phyloP scores from a whole-genome alignment of 2,888 invertebrate species.

The Capitulum mitella region DNA sequence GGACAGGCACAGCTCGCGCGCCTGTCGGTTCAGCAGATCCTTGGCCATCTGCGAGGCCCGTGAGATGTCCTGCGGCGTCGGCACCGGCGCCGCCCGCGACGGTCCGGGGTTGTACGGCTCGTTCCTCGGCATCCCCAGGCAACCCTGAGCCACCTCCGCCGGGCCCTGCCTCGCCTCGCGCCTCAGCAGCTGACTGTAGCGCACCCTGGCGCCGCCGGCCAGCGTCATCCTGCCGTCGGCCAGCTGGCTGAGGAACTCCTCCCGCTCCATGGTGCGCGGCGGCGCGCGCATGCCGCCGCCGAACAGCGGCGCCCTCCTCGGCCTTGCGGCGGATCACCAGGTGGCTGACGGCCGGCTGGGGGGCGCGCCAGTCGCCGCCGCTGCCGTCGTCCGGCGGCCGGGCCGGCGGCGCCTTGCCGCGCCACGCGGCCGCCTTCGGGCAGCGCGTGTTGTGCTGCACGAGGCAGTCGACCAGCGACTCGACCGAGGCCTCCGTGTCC shows the following conservation, averaged over 20 bases:
- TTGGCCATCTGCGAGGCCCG: not conserved
- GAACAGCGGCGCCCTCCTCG: not conserved
- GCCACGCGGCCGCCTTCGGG: conserved; percentile 1
- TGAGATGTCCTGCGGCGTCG: not conserved
- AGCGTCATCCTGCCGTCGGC: not conserved
- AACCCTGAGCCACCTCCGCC: too few relatives aligned
- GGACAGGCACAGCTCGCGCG: not conserved
- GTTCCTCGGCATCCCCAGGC: too few relatives aligned
- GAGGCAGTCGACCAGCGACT: not conserved
- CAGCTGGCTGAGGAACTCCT: not conserved
- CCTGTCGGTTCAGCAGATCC: not conserved
- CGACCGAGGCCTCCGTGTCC: not conserved
- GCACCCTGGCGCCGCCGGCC: not conserved
- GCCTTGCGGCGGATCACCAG: not conserved
- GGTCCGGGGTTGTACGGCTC: not conserved
- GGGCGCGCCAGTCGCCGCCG: not conserved
- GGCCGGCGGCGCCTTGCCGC: not conserved
- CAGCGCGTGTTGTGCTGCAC: not conserved
- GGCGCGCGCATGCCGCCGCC: not conserved
- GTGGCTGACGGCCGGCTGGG: not conserved
- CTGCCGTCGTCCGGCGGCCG: not conserved
- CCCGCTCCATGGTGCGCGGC: not conserved
- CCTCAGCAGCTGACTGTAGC: not conserved
- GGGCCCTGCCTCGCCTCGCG: not conserved
- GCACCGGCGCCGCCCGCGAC: not conserved